Evolutionary conservation across 2,888 invertebrate genomes (phyloP), one percentile per base, ranked within the genome.

Genomic region (Xylophagus ater): DNA sequence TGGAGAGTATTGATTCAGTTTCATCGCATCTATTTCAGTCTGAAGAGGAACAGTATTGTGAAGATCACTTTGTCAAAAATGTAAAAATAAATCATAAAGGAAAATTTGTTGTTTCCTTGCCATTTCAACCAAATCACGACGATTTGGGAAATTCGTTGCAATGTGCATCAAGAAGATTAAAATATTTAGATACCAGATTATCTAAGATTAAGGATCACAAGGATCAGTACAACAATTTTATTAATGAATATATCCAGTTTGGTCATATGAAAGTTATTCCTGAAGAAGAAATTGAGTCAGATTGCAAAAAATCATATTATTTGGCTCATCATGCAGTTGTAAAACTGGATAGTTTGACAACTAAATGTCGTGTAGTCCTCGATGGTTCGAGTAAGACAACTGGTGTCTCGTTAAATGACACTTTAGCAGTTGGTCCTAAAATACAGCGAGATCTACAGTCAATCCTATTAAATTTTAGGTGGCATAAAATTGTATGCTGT

Each of bases 401-500:
- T 8, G 47, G 51, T 2, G 28, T 44, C 10, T 49, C 50, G 17
- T 33, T 53, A 2, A 58, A 55, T 40, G 50, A 52, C 4, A 34
- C 44, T 5, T 44, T 55, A 31, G 36, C 45, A 28, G 35, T 45
- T 4, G 58, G 57, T 1, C 55, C 55, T 2, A 42, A 41, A 3
- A 18, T 55, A 7, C 53, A 55, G 37, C 40, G 47, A 10, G 48
- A 53, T 29, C 26, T 58, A 3, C 34, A 40, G 7, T 38, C 44
- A 24, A 47, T 48, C 2, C 21, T 49, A 7, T 4, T 43, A 3
- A 41, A 46, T 14, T 50, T 42, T 37, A 26, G 45, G 35, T 25
- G 31, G n/a, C 39, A 41, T 36, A 20, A 23, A 31, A 37, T 40
- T 21, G 53, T 51, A 1, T 40, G 57, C 2, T 45, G 40, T 3